Evolutionary conservation across 2,888 invertebrate species (phyloP).

Genomic region (Odontocerum albicorne): DNA sequence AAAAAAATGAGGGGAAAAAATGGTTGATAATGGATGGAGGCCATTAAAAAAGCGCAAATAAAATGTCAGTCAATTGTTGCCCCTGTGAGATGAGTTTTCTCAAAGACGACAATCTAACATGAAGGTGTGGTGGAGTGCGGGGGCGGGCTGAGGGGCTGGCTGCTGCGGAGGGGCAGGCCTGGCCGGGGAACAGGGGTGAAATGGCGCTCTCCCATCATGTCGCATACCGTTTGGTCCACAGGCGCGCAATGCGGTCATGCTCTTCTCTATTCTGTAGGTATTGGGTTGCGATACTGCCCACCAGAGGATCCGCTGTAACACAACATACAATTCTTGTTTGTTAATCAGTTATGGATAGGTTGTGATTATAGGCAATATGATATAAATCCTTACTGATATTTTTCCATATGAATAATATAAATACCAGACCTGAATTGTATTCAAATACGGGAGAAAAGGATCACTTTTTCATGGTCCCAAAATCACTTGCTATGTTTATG

Average conservation of each 20-base stretch:
- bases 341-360: too few species aligned
- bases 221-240: constrained; percentile 98
- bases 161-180: not conserved
- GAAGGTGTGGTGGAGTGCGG: not conserved
- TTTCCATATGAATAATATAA: too few species aligned
- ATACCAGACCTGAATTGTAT: too few species aligned
- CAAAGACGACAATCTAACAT: not conserved
- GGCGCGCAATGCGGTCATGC: constrained; percentile 95
- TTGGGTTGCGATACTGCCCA: constrained; percentile 97
- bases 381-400: too few species aligned
- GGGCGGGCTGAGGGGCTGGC: not conserved
- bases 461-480: too few species aligned
- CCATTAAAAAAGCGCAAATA: constrained; percentile 33
- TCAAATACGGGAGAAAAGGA: too few species aligned
- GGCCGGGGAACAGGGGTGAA: constrained; percentile 20
- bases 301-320: constrained; percentile 91
- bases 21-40: constrained; percentile 25
- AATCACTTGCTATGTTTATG: too few species aligned
- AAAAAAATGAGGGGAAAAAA: constrained; percentile 27
- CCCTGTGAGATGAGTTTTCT: constrained; percentile 5
- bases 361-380: too few species aligned
- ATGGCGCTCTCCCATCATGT: constrained; percentile 68
- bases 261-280: constrained; percentile 97
- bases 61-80: constrained; percentile 32
- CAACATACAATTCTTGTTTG: too few species aligned